These are phyloP conservation scores for Murina feae DNA, from an alignment of 2,113 vertebrate genomes.

Conservation along the genomic window DNA sequence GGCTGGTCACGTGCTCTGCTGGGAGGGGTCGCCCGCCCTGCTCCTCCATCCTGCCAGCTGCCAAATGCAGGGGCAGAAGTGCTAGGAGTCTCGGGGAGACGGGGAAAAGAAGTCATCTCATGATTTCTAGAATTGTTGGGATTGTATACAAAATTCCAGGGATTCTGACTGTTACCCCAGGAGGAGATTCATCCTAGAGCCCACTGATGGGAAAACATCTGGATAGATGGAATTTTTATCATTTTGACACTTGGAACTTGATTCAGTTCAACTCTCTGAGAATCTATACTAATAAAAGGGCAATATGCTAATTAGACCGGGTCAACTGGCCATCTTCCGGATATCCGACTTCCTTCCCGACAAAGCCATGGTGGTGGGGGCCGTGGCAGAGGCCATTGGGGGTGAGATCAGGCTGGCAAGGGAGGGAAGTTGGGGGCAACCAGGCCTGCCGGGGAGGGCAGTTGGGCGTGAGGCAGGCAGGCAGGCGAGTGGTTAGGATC, in stretches of 20 bases:
- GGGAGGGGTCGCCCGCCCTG: neutral
- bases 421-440: no score
- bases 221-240: neutral
- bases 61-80: slow-evolving; percentile 28
- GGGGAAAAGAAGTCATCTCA: neutral
- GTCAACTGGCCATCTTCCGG: no score
- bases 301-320: no score
- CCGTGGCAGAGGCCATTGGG: no score
- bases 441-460: no score
- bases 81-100: neutral
- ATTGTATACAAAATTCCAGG: neutral
- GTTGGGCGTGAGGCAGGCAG: no score
- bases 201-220: slow-evolving; percentile 23
- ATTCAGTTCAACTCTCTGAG: neutral
- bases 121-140: neutral
- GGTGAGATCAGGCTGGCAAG: no score
- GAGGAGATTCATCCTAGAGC: slow-evolving; percentile 5
- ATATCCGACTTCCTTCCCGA: no score
- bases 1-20: slow-evolving; percentile 57
- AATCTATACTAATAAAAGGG: neutral
- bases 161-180: slow-evolving; percentile 19
- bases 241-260: neutral
- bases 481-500: no score
- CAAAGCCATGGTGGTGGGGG: no score
- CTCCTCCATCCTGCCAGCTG: slow-evolving; percentile 34